phyloP scores from a whole-genome alignment of 2,113 vertebrate genomes.

The Daboia siamensis region DNA sequence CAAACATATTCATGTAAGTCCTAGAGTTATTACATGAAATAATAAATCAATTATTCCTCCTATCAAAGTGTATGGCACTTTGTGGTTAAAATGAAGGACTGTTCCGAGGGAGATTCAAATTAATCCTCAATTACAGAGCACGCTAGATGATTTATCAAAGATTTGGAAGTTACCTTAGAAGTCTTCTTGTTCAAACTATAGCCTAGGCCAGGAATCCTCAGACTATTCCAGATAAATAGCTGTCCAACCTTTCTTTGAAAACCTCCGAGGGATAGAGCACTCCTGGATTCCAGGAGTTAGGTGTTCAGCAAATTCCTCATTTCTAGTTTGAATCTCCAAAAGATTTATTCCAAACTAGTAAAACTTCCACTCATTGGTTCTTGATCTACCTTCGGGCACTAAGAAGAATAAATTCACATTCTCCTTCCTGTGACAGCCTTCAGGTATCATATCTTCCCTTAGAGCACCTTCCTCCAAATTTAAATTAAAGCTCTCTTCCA shows the following conservation, averaged over 20 bases:
- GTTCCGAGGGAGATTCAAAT: background rate
- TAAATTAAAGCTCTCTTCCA: background rate
- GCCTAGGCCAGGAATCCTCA: background rate
- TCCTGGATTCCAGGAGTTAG: background rate
- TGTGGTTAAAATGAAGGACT: background rate
- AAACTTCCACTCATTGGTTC: background rate
- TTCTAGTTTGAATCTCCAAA: background rate
- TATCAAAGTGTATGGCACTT: background rate
- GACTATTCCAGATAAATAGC: background rate
- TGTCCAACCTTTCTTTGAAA: background rate
- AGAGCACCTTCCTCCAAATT: background rate
- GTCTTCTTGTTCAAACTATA: background rate
- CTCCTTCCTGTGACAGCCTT: background rate
- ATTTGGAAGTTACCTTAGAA: background rate
- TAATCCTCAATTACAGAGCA: background rate
- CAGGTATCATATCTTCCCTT: background rate
- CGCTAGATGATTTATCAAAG: background rate
- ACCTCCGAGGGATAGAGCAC: rapidly evolving
- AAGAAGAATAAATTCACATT: background rate
- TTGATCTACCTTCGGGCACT: background rate
- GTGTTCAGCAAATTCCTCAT: background rate
- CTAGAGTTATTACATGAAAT: background rate
- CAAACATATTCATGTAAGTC: background rate
- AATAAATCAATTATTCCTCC: background rate
- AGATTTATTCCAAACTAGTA: background rate